Evolutionary conservation across 2,113 vertebrate genomes (phyloP), one percentile per base, ranked within the genome.

Genomic region (Pheucticus melanocephalus): DNA sequence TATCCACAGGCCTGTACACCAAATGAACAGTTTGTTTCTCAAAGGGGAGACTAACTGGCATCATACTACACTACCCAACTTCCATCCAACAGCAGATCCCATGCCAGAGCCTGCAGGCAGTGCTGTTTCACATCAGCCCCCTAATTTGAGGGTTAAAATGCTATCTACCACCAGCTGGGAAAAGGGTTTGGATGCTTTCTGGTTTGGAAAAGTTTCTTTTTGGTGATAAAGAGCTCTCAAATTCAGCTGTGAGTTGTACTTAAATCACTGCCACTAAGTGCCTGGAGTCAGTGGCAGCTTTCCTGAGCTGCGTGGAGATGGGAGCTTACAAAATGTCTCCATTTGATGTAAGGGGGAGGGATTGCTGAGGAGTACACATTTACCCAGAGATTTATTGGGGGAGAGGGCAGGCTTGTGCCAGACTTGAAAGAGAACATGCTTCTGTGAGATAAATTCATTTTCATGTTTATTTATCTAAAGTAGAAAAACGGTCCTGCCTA

Each of bases 391-490:
- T 97, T 97, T 95, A 96, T 60, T 86, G 70, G 42, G 31, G 82
- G 63, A 88, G 76, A 90, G 80, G 90, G 63, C 57, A 92, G 88
- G 80, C 80, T 96, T 95, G 88, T 95, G 88, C 93, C 92, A 93
- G 88, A 95, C 95, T 93, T 97, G 88, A 97, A 97, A 97, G 95
- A 88, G 95, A 94, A 94, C 94, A 93, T 95, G 93, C 69, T 94
- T 93, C 86, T 95, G 81, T 3, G 63, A 97, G 96, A 95, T 97
- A 97, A 97, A 97, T 97, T 95, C 59, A 97, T 97, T 95, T 94
- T 92, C 83, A 24, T 97, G 97, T 97, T 97, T 97, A 92, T 97
- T 97, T 97, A 95, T 94, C 90, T 95, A 97, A 77, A 78, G 85
- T 79, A 94, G 96, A 95, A 96, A 96, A 97, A 94, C 33, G 80